A percentile compares a stretch with the other conserved stretches of the same genome.
Conservation (phyloP, 2,888 invertebrate genomes). For the Carterocephalus palaemon region DNA sequence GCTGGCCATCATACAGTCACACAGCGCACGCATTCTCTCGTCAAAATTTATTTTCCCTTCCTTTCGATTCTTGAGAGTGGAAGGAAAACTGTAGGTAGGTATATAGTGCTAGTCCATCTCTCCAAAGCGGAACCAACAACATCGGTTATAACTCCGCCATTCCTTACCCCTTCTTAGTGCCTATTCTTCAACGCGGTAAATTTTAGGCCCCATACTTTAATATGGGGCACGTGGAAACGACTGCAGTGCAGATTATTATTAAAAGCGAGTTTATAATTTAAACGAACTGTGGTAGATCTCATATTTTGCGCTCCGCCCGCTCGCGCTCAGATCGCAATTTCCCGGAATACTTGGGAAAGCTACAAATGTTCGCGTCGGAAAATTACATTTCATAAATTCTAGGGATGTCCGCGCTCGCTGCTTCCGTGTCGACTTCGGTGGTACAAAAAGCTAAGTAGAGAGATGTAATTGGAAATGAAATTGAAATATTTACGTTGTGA, state of each 20-base stretch:
- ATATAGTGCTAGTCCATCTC: too few relatives aligned
- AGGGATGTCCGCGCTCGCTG: conserved; percentile 44
- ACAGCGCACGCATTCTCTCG: too few relatives aligned
- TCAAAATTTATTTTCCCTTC: too few relatives aligned
- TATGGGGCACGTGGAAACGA: conserved; percentile 28
- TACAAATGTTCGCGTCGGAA: conserved; percentile 76
- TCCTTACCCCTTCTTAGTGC: too few relatives aligned
- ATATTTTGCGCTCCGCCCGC: conserved; percentile 53
- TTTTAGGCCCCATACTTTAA: conserved; percentile 13
- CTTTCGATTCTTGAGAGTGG: too few relatives aligned
- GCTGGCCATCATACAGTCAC: too few relatives aligned
- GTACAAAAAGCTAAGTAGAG: too few relatives aligned
- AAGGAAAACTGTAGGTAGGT: too few relatives aligned
- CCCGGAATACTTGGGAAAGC: conserved; percentile 74
- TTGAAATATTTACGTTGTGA: background rate
- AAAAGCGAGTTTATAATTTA: conserved; percentile 68
- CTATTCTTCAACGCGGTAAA: too few relatives aligned
- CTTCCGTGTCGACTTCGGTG: conserved; percentile 12
- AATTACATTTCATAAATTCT: conserved; percentile 76
- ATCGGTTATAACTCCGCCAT: too few relatives aligned
- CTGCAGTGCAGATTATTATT: conserved; percentile 57
- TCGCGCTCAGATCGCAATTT: conserved; percentile 69
- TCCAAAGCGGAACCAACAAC: too few relatives aligned
- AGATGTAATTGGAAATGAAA: too few relatives aligned
- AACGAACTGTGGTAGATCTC: conserved; percentile 69